Conservation (phyloP, 2,797 vertebrate genomes). For the Falco peregrinus region DNA sequence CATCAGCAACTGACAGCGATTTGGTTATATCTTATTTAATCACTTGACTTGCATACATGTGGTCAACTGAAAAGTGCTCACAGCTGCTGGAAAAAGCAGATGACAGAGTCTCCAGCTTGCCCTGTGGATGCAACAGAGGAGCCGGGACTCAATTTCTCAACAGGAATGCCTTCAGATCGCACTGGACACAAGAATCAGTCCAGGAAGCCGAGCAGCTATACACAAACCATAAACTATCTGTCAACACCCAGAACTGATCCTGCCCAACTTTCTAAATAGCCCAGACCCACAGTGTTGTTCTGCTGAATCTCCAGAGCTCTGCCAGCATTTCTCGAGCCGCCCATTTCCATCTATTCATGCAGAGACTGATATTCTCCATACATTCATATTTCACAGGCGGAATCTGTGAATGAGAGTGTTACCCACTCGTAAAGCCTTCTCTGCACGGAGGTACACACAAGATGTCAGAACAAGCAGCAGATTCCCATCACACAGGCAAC, state of each 20-base stretch:
- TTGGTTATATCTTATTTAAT: not conserved
- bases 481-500: not conserved
- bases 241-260: not conserved
- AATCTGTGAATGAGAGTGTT: not conserved
- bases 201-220: not conserved
- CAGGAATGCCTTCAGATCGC: not conserved
- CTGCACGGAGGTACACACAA: not conserved
- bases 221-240: constrained; percentile 1
- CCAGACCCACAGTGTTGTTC: not conserved
- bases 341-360: not conserved
- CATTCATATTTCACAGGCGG: not conserved
- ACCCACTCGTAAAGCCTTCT: not conserved
- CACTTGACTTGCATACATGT: not conserved
- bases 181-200: not conserved
- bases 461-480: not conserved
- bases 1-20: not conserved
- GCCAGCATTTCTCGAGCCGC: not conserved
- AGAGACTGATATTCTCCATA: not conserved
- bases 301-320: not conserved
- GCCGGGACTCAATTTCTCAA: not conserved
- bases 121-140: not conserved
- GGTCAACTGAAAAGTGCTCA: not conserved
- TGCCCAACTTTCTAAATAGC: not conserved
- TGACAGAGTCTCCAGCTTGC: not conserved
- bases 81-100: not conserved